Base-by-base conservation (phyloP, 2,888 invertebrate genomes). In the Meandrusa payeni region DNA sequence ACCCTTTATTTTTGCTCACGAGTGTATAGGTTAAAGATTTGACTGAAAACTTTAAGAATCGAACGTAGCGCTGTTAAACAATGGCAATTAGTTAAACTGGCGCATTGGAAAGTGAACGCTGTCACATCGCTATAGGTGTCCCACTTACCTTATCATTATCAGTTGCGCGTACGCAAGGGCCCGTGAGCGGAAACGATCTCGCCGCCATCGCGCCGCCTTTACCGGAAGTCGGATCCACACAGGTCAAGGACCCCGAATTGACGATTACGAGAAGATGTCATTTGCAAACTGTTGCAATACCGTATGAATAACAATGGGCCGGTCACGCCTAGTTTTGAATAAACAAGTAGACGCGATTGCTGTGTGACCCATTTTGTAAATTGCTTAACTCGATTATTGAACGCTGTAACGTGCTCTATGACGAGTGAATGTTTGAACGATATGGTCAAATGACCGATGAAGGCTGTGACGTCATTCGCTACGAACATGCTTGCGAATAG, bases 191-290 rank as follows among this genome's bases (percentile, higher is more conserved):
- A 81, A 77, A 68, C 68, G 69, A 76, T 78, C 79, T 78, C 72
- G 69, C 55, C 68, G 54, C 52, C 53, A 52, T 50, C 49, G 44
- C 41, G 60, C 61, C 69, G 57, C 43, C 52, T 7, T 31, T 23
- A 49, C 63, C 71, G 81, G 80, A 79, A 76, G 66, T 64, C 56
- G 59, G 40, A 50, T 51, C 48, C 48, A 50, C 64, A 52, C 64
- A 60, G 79, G 80, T 82, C 83, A 75, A 66, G 69, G 73, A 80
- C 77, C 79, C 67, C 69, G 46, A 63, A 63, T 61, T 57, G 55
- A 57, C 53, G 58, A 66, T 65, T 69, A 68, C 64, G 61, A 46
- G 54, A 72, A 76, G 69, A 72, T 70, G 66, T 67, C 64, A 72
- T 72, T 76, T 66, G 71, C 53, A 50, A 50, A 49, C 45, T 54